A percentile compares a stretch with the other conserved stretches of the same genome.
Conservation (phyloP, 2,888 invertebrate species). For the Pegoplata infirma region DNA sequence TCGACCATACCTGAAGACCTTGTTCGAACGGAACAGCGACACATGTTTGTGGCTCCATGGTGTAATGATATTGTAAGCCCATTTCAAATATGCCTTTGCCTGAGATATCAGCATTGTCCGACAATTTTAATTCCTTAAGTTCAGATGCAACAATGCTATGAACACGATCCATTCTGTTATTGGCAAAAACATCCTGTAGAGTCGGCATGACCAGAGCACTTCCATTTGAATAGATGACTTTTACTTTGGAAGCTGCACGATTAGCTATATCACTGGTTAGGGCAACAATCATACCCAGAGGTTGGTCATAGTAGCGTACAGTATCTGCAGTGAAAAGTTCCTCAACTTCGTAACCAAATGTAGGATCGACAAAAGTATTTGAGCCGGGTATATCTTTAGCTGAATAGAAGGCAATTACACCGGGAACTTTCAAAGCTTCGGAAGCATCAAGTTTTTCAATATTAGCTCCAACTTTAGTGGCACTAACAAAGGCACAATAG, state of each 20-base stretch:
- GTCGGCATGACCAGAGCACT: conserved; percentile 59
- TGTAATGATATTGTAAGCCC: conserved; percentile 85
- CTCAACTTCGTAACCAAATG: conserved; percentile 77
- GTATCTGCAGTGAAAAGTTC: conserved; percentile 71
- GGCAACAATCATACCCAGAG: conserved; percentile 86
- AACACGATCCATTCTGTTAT: conserved; percentile 57
- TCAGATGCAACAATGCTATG: conserved; percentile 43
- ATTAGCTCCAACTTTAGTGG: conserved; percentile 80
- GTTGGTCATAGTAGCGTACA: conserved; percentile 83
- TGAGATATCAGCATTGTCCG: conserved; percentile 41
- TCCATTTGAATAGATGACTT: conserved; percentile 77
- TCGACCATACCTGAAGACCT: conserved; percentile 82
- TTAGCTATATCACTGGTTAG: conserved; percentile 80
- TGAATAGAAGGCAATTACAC: conserved; percentile 82
- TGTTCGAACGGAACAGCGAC: conserved; percentile 84
- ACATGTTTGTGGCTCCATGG: conserved; percentile 85
- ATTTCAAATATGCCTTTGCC: conserved; percentile 79
- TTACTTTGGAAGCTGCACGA: conserved; percentile 80
- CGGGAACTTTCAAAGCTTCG: conserved; percentile 81
- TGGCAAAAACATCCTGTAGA: conserved; percentile 57
- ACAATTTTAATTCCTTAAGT: conserved; percentile 46
- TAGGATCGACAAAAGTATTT: conserved; percentile 79
- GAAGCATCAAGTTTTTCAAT: conserved; percentile 81
- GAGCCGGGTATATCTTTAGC: conserved; percentile 84
- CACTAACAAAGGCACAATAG: conserved; percentile 80